These are phyloP conservation scores for Semotilus atromaculatus DNA, from an alignment of 2,797 vertebrate genomes.

Conservation along the genomic window DNA sequence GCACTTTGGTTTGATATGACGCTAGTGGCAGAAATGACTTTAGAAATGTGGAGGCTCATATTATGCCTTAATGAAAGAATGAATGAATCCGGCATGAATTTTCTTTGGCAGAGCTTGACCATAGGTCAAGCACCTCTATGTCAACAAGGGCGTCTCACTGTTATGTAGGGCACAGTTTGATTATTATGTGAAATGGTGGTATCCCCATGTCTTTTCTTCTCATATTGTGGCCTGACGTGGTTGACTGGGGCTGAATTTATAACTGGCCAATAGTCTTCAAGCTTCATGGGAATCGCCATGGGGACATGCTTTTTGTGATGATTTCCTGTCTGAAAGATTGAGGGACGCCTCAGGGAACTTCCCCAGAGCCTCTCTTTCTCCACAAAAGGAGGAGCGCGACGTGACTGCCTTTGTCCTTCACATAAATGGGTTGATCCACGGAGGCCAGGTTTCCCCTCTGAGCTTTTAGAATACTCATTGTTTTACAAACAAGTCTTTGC, in stretches of 20 bases:
- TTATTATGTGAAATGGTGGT: slow-evolving; percentile 70
- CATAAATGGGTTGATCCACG: slow-evolving; percentile 68
- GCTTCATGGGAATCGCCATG: slow-evolving; percentile 81
- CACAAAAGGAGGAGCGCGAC: slow-evolving; percentile 74
- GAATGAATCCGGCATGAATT: neutral
- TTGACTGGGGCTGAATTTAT: slow-evolving; percentile 74
- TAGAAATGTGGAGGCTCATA: slow-evolving; percentile 71
- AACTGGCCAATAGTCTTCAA: slow-evolving; percentile 77
- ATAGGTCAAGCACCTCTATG: slow-evolving; percentile 68
- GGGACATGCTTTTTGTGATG: slow-evolving; percentile 73
- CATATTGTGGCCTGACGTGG: slow-evolving; percentile 65
- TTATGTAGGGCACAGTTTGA: slow-evolving; percentile 75
- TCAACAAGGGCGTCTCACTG: slow-evolving; percentile 72
- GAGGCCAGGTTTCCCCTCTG: slow-evolving; percentile 69
- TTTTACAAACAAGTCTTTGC: slow-evolving; percentile 72
- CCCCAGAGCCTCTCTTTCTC: slow-evolving; percentile 67
- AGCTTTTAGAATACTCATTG: slow-evolving; percentile 69
- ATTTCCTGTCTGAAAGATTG: slow-evolving; percentile 80
- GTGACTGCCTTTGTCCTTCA: slow-evolving; percentile 77
- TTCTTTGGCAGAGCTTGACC: slow-evolving; percentile 57
- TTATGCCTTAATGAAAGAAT: slow-evolving; percentile 67
- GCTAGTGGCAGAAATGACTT: neutral
- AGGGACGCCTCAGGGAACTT: slow-evolving; percentile 77
- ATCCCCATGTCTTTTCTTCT: slow-evolving; percentile 48
- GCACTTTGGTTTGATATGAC: slow-evolving; percentile 2